These are phyloP conservation scores for Eunapius fragilis DNA, from an alignment of 37 sponge, comb jelly and placozoan genomes.

Conservation along the genomic window DNA sequence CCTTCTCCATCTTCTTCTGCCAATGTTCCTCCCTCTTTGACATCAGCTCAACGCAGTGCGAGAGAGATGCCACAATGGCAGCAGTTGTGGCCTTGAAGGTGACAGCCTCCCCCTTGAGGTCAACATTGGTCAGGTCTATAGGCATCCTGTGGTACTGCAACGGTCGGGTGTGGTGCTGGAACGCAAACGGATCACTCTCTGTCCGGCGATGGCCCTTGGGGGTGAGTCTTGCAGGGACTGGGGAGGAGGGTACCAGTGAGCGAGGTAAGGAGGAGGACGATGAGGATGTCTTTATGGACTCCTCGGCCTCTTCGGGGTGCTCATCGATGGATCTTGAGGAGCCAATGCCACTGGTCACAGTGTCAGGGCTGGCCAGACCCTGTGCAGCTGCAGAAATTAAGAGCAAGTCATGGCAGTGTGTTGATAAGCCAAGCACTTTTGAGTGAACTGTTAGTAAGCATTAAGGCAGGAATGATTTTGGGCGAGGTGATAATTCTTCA, in stretches of 20 bases:
- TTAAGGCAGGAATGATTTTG: no score
- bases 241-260: conserved; percentile 29
- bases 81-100: conserved; percentile 96
- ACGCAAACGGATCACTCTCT: conserved; percentile 80
- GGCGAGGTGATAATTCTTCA: not conserved
- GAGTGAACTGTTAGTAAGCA: no score
- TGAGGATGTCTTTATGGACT: conserved; percentile 36
- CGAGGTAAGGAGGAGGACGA: conserved; percentile 9
- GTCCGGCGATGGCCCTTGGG: conserved; percentile 77
- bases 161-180: conserved; percentile 3
- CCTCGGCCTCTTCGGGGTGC: conserved; percentile 52
- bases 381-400: not conserved
- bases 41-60: conserved; percentile 81
- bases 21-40: conserved; percentile 78
- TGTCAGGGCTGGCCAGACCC: not conserved
- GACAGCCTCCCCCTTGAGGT: conserved; percentile 77
- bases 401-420: not conserved
- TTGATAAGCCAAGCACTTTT: not conserved
- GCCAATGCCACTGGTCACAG: not conserved
- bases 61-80: conserved; percentile 77
- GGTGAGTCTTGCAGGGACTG: conserved; percentile 34
- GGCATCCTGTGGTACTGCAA: conserved; percentile 1
- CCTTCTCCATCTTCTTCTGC: conserved; percentile 89
- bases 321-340: conserved; percentile 53
- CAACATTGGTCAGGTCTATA: conserved; percentile 29